Base-by-base conservation (phyloP, 2,888 invertebrate species). In the Aleiodes testaceus region DNA sequence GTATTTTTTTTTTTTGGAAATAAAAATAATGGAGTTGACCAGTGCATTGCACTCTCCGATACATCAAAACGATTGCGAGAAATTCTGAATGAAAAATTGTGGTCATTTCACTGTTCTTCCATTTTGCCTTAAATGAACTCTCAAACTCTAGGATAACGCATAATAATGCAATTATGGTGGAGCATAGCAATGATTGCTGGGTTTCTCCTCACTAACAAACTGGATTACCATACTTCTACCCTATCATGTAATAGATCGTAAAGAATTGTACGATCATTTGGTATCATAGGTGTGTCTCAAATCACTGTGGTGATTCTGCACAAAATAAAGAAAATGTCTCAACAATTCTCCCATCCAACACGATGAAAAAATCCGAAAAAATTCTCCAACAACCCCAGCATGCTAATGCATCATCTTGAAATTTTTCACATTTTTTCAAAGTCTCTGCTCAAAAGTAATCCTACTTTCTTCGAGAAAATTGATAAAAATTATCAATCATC, bases 161-260 rank as follows among this genome's bases (percentile, higher is more conserved):
- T 69, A 72, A 70, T 70, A 72, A 70, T 74, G 70, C 70, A 72
- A 72, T 74, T 74, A 72, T 36, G 42, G 68, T 52, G 20, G 55
- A 55, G 12, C 50, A 47, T 63, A 12, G 61, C 49, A 68, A 69
- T 74, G 69, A 72, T 74, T 66, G 72, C 72, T 70, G 68, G 72
- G 70, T 72, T 69, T 70, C 70, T 72, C 66, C 66, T 59, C 61
- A 9, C 68, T 69, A 72, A 66, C 74, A 72, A 72, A 74, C 70
- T 70, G 70, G 72, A 70, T 70, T 72, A 74, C 45, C 70, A 65
- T 66, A 70, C 59, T 65, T 55, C 63, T 36, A 65, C 49, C 47
- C 70, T 61, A 53, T 49, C 61, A 18, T 22, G 72, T 70, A 69
- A 72, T 74, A 69, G 65, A 70, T 66, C 64, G 70, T 74, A 66